Conservation (phyloP, 2,113 vertebrate genomes). For the Dissostichus mawsoni region DNA sequence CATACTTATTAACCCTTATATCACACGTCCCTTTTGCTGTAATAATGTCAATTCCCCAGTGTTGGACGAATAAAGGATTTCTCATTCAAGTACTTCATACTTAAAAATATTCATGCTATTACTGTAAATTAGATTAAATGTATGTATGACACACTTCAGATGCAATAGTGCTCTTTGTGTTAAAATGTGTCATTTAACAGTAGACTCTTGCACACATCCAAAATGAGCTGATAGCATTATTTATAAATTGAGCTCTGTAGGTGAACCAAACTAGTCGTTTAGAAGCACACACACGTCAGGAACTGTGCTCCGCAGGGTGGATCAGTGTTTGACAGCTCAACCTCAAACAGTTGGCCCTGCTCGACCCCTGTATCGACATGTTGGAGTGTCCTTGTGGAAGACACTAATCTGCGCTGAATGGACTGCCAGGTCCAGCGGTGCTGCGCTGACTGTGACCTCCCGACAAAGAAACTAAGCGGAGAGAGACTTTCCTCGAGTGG, state of each 20-base stretch:
- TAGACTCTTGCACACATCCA: not conserved
- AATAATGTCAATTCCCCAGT: no score
- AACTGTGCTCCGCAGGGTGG: not conserved
- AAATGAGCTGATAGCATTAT: not conserved
- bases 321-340: not conserved
- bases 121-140: not conserved
- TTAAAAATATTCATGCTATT: not conserved
- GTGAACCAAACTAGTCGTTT: not conserved
- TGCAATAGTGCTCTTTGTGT: not conserved
- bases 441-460: not conserved
- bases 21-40: no score
- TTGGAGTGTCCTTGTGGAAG: slow-evolving; percentile 32
- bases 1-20: no score
- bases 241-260: not conserved
- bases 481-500: slow-evolving; percentile 1
- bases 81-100: not conserved
- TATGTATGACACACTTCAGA: not conserved
- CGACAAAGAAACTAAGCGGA: not conserved
- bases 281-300: not conserved
- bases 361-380: not conserved
- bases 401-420: slow-evolving; percentile 40
- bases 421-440: slow-evolving; percentile 10
- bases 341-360: slow-evolving; percentile 20
- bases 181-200: not conserved
- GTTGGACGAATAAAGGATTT: no score